A percentile compares a stretch with the other conserved stretches of the same genome.
Evolutionary conservation across 2,888 invertebrate species (phyloP).

Genomic region (Netelia inedita): DNA sequence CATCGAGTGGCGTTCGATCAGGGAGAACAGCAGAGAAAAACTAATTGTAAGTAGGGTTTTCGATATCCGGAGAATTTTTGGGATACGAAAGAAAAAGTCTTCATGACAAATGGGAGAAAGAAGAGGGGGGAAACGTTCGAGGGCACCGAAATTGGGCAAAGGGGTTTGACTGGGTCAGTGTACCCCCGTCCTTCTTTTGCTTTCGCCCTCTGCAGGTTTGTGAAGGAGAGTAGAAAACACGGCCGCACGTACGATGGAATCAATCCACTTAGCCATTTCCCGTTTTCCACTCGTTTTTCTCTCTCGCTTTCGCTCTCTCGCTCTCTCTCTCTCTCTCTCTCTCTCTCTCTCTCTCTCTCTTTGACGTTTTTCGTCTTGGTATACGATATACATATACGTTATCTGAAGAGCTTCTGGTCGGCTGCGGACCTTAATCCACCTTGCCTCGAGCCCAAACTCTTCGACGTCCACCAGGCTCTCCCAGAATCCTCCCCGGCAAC

Average conservation of each 20-base stretch:
- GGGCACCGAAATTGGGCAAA: conserved; percentile 39
- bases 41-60: not conserved
- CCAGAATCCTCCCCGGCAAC: conserved; percentile 41
- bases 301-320: conserved; percentile 51
- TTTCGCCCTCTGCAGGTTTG: conserved; percentile 19
- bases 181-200: not conserved
- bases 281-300: conserved; percentile 43
- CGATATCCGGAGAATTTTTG: not conserved
- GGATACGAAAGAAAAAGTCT: not conserved
- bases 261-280: conserved; percentile 74
- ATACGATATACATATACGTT: conserved; percentile 32
- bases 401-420: conserved; percentile 77
- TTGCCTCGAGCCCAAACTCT: conserved; percentile 60
- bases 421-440: conserved; percentile 60
- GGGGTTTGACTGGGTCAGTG: conserved; percentile 22
- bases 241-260: conserved; percentile 66
- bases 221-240: conserved; percentile 30
- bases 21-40: not conserved
- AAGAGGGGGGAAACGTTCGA: not conserved
- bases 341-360: conserved; percentile 34
- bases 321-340: conserved; percentile 34
- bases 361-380: conserved; percentile 67
- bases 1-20: not conserved
- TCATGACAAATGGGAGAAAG: not conserved
- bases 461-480: conserved; percentile 65